These are phyloP conservation scores for Lerista edwardsae DNA, from an alignment of 2,797 vertebrate genomes.

Conservation along the genomic window DNA sequence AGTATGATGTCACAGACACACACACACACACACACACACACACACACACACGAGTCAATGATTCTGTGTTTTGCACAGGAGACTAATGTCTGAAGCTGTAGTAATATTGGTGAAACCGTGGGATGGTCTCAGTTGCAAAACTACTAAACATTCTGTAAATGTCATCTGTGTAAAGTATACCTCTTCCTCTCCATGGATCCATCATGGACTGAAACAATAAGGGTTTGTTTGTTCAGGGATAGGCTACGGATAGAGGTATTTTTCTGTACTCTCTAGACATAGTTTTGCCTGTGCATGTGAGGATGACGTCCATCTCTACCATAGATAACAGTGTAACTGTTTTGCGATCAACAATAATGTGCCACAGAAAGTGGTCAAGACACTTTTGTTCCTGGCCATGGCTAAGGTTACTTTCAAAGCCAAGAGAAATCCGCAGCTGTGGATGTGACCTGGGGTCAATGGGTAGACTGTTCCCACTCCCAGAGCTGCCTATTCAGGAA, in stretches of 20 bases:
- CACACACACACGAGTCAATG: too few relatives aligned
- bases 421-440: not conserved
- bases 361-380: not conserved
- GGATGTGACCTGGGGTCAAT: not conserved
- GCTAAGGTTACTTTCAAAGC: not conserved
- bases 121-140: not conserved
- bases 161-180: not conserved
- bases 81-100: too few relatives aligned
- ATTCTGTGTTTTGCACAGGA: too few relatives aligned
- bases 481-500: not conserved
- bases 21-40: too few relatives aligned
- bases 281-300: not conserved
- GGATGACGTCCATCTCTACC: too few relatives aligned
- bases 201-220: not conserved
- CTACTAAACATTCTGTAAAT: not conserved
- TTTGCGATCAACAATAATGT: not conserved
- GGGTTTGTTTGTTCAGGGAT: not conserved
- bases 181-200: not conserved
- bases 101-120: not conserved
- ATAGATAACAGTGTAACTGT: not conserved
- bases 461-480: not conserved
- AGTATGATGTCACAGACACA: too few relatives aligned
- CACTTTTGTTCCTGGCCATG: not conserved
- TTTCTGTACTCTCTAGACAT: not conserved
- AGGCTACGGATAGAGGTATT: not conserved